A percentile compares a stretch with the other conserved stretches of the same genome.
Evolutionary conservation across 2,888 invertebrate species (phyloP).

Genomic region (Parasteatoda lunata): DNA sequence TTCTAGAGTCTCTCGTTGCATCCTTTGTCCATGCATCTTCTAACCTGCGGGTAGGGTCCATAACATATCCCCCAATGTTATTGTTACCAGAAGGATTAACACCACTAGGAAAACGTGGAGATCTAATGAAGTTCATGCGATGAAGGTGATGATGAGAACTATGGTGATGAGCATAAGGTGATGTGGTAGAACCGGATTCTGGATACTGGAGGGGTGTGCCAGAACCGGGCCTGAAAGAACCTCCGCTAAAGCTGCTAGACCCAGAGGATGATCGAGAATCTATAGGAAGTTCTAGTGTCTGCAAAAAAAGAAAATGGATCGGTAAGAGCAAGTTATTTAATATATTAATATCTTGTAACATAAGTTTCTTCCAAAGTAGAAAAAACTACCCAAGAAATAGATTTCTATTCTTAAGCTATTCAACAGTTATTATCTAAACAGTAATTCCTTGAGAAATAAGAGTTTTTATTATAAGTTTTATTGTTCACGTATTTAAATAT

Average conservation of each 20-base stretch:
- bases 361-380: too few relatives aligned
- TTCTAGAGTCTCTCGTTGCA: conserved; percentile 32
- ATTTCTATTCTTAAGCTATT: too few relatives aligned
- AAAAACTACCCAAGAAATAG: too few relatives aligned
- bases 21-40: conserved; percentile 73
- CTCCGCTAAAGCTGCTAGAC: conserved; percentile 73
- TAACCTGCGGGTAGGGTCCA: conserved; percentile 31
- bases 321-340: background rate
- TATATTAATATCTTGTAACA: background rate
- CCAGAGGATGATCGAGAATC: conserved; percentile 86
- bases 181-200: conserved; percentile 36
- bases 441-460: too few relatives aligned
- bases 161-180: conserved; percentile 71
- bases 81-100: conserved; percentile 53
- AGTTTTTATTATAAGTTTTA: too few relatives aligned
- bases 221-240: conserved; percentile 44
- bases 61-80: conserved; percentile 44
- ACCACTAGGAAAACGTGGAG: conserved; percentile 48
- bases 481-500: too few relatives aligned
- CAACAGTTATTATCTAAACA: too few relatives aligned
- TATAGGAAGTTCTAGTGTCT: conserved; percentile 89
- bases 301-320: background rate
- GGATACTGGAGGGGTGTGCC: conserved; percentile 23
- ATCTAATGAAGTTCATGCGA: conserved; percentile 79
- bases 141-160: conserved; percentile 76